Conservation (phyloP, 2,888 invertebrate genomes). For the Andrena bicolor region DNA sequence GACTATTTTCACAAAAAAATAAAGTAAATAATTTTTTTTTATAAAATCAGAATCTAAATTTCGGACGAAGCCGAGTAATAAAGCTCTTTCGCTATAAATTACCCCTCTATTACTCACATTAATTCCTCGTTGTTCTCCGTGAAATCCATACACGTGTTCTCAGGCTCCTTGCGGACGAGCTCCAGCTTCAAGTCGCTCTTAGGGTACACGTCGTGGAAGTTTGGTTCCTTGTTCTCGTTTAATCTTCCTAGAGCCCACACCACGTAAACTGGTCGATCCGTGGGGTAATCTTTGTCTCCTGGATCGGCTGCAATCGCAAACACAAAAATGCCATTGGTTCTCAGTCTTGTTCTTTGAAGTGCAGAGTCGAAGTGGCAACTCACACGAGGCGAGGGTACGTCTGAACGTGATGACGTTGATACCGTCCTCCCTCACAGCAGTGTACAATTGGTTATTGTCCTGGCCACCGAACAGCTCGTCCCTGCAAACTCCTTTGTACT, state of each 20-base stretch:
- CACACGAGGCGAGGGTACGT: conserved; percentile 91
- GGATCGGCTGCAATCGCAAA: conserved; percentile 88
- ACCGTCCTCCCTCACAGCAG: conserved; percentile 90
- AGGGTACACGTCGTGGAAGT: conserved; percentile 93
- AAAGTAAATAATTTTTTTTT: too few relatives aligned
- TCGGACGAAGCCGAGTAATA: too few relatives aligned
- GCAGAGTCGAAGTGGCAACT: conserved; percentile 74
- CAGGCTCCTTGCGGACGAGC: conserved; percentile 88
- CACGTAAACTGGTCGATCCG: conserved; percentile 88
- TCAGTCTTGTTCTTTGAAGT: background rate
- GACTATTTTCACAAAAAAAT: too few relatives aligned
- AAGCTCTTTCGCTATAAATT: background rate
- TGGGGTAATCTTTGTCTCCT: conserved; percentile 91
- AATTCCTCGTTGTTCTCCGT: conserved; percentile 84
- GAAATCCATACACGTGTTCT: conserved; percentile 91
- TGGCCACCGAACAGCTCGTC: conserved; percentile 93
- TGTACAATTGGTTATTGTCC: conserved; percentile 93
- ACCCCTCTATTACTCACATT: conserved; percentile 64
- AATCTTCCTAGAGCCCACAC: conserved; percentile 95
- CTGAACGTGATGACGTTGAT: conserved; percentile 93
- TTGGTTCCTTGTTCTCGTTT: conserved; percentile 92
- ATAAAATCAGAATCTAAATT: too few relatives aligned
- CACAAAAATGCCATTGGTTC: background rate
- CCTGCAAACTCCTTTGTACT: conserved; percentile 94
- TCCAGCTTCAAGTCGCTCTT: conserved; percentile 89